phyloP scores from a whole-genome alignment of 2,888 invertebrate species.

The Sicus ferrugineus region DNA sequence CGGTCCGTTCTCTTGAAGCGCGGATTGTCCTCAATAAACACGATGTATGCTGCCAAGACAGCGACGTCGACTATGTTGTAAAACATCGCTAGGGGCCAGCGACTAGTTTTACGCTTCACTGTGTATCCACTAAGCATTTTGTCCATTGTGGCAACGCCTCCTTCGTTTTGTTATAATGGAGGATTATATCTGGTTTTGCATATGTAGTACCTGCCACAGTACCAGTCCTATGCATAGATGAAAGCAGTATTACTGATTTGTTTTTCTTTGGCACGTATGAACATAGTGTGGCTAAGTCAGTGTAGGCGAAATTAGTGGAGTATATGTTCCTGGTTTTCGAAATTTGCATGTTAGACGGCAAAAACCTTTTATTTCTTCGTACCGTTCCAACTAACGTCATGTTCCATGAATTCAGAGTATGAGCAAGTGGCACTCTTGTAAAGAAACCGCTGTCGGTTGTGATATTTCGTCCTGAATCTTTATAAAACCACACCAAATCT shows the following conservation, averaged over 20 bases:
- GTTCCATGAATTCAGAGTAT: too few relatives aligned
- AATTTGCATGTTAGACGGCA: too few relatives aligned
- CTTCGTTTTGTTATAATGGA: neutral
- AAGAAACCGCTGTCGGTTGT: too few relatives aligned
- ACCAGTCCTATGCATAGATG: neutral
- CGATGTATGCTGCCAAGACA: neutral
- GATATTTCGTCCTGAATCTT: too few relatives aligned
- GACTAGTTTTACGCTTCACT: neutral
- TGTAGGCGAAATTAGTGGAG: too few relatives aligned
- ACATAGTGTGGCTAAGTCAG: neutral
- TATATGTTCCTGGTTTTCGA: too few relatives aligned
- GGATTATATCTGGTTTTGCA: neutral
- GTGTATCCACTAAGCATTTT: conserved; percentile 4
- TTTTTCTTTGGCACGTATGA: neutral
- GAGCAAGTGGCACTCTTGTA: too few relatives aligned
- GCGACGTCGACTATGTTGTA: neutral
- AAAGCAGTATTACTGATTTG: neutral
- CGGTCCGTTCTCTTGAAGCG: neutral
- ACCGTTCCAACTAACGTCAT: too few relatives aligned
- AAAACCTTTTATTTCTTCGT: neutral
- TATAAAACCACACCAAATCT: too few relatives aligned
- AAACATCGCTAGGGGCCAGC: neutral
- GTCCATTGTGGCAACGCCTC: neutral
- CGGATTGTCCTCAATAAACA: neutral
- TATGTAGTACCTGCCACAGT: neutral